Percentiles rank a stretch among this genome's conserved stretches.
Evolutionary conservation across 2,113 vertebrate species (phyloP).

Genomic region (Ibidorhyncha struthersii): DNA sequence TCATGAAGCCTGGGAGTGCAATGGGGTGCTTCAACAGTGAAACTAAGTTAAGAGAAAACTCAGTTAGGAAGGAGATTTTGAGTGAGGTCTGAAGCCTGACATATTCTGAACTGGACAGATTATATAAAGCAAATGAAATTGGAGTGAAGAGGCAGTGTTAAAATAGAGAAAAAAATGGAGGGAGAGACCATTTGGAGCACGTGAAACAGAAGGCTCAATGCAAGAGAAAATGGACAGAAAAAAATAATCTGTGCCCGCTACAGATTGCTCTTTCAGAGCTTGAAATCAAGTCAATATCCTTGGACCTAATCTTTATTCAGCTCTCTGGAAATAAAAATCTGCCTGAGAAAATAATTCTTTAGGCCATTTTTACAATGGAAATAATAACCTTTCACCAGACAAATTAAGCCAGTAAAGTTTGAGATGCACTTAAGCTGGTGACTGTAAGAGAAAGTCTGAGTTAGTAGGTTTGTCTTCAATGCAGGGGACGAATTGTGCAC

Average conservation of each 20-base stretch:
- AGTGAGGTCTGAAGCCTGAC: background rate
- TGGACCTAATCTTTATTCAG: background rate
- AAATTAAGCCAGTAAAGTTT: constrained; percentile 5
- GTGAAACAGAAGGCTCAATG: background rate
- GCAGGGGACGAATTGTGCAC: background rate
- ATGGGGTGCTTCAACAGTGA: background rate
- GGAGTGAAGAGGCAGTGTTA: background rate
- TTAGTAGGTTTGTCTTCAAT: background rate
- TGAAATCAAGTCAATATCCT: background rate
- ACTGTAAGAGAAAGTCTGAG: background rate
- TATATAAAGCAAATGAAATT: background rate
- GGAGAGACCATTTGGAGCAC: background rate
- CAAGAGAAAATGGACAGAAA: background rate
- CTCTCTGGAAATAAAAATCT: background rate
- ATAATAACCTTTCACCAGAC: background rate
- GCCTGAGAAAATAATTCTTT: background rate
- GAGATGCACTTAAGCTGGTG: background rate
- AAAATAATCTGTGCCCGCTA: background rate
- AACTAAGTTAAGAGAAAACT: background rate
- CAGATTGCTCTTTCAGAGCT: background rate
- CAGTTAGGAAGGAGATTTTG: background rate
- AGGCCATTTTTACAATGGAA: background rate
- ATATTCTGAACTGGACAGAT: background rate
- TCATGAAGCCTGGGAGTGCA: background rate
- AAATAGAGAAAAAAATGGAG: background rate